These are phyloP conservation scores for Mesorhabditis sp. DNA, from an alignment of 2,888 invertebrate genomes.

Conservation along the genomic window DNA sequence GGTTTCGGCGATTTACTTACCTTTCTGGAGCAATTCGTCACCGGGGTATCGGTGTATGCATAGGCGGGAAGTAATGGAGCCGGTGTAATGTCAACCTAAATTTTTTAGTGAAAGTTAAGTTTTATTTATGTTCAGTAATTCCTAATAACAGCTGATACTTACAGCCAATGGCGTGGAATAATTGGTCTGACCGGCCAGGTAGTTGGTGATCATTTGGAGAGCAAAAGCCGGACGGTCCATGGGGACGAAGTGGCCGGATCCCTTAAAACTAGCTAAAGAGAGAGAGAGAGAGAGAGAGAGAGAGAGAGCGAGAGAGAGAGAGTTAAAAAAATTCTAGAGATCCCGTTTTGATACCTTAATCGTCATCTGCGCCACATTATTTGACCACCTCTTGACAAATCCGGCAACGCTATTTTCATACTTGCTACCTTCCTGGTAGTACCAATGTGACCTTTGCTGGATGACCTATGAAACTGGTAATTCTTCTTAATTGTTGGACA, in stretches of 20 bases:
- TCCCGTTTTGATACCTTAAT: constrained; percentile 15
- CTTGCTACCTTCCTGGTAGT: constrained; percentile 15
- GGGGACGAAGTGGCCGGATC: constrained; percentile 41
- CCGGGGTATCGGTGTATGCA: neutral
- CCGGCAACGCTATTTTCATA: constrained; percentile 25
- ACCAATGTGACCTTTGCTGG: constrained; percentile 15
- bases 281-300: too few species aligned
- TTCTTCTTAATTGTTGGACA: neutral
- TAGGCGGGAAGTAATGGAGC: constrained; percentile 13
- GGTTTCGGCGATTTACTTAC: neutral
- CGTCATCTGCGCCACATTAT: constrained; percentile 29
- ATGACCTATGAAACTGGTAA: neutral
- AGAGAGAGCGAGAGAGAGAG: too few species aligned
- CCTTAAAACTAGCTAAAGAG: constrained; percentile 12
- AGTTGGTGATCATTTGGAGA: constrained; percentile 47
- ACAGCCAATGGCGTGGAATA: constrained; percentile 31
- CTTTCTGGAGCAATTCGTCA: neutral
- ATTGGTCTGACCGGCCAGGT: constrained; percentile 28
- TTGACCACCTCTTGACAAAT: constrained; percentile 28
- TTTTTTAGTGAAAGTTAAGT: neutral
- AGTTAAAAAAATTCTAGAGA: neutral
- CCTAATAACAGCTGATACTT: neutral
- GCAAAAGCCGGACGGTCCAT: constrained; percentile 41
- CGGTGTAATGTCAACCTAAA: constrained; percentile 25
- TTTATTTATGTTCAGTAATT: neutral